These are phyloP conservation scores for Thamnophis elegans DNA, from an alignment of 2,797 vertebrate genomes.

Conservation along the genomic window DNA sequence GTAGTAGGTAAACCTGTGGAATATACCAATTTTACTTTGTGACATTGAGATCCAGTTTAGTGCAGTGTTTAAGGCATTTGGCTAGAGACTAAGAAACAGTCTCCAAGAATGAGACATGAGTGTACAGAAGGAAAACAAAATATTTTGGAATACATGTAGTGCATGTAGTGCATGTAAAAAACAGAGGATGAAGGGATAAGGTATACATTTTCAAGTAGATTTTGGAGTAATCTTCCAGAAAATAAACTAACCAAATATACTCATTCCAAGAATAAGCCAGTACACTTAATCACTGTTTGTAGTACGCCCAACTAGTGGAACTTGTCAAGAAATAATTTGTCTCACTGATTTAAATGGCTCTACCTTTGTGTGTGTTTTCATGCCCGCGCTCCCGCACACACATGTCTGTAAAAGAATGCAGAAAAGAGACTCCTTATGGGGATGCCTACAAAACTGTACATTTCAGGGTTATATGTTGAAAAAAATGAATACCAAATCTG, in stretches of 20 bases:
- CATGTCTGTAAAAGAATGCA: not conserved
- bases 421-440: not conserved
- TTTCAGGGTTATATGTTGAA: accelerated
- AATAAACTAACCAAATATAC: not conserved
- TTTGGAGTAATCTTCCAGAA: not conserved
- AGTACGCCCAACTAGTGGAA: not conserved
- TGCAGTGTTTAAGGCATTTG: not conserved
- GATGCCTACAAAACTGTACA: not conserved
- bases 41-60: not conserved
- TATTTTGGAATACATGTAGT: not conserved
- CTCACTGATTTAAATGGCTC: not conserved
- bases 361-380: not conserved
- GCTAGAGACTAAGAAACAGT: not conserved
- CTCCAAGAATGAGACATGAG: not conserved
- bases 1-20: not conserved
- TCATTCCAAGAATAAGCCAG: not conserved
- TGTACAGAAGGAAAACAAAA: not conserved
- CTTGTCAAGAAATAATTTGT: not conserved
- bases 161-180: not conserved
- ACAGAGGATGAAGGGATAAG: not conserved
- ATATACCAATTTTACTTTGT: not conserved
- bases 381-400: not conserved
- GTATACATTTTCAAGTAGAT: not conserved
- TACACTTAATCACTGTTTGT: not conserved
- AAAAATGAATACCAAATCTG: accelerated